These are phyloP conservation scores for Gavialis gangeticus DNA, from an alignment of 2,113 vertebrate genomes.

Conservation along the genomic window DNA sequence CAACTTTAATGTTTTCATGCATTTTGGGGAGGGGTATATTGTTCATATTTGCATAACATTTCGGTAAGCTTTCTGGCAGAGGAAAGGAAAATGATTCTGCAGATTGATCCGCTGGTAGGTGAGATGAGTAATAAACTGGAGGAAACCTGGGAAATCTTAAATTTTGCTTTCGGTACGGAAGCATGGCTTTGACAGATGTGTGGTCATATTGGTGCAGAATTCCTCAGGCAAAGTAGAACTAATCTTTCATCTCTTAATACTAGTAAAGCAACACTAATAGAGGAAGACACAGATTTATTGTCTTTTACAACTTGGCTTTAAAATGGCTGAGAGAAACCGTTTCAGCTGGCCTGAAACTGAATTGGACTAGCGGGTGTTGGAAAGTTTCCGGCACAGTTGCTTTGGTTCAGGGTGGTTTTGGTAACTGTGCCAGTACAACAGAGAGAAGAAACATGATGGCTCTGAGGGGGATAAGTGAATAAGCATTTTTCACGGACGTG, in stretches of 20 bases:
- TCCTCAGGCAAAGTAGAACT: not conserved
- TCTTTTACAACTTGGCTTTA: not conserved
- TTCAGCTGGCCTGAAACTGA: conserved; percentile 67
- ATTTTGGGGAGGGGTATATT: not conserved
- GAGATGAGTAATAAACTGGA: not conserved
- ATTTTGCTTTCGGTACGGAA: not conserved
- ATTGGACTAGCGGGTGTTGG: conserved; percentile 56
- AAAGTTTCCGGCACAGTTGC: conserved; percentile 55
- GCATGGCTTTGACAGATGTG: conserved; percentile 7
- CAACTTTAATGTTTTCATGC: not conserved
- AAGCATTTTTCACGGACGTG: conserved; percentile 49
- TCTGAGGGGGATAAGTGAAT: conserved; percentile 20
- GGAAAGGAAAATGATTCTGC: not conserved
- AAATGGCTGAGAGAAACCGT: conserved; percentile 35
- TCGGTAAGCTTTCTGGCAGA: not conserved
- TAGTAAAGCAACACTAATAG: conserved; percentile 2
- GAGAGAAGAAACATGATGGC: conserved; percentile 42
- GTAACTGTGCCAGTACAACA: conserved; percentile 49
- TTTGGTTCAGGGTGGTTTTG: conserved; percentile 9
- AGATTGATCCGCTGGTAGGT: not conserved
- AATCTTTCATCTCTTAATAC: conserved; percentile 35
- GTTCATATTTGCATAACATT: not conserved
- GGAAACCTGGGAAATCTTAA: not conserved
- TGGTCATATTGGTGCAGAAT: not conserved
- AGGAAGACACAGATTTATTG: conserved; percentile 44